phyloP scores from a whole-genome alignment of 2,888 invertebrate species.

The Eristalinus aeneus region DNA sequence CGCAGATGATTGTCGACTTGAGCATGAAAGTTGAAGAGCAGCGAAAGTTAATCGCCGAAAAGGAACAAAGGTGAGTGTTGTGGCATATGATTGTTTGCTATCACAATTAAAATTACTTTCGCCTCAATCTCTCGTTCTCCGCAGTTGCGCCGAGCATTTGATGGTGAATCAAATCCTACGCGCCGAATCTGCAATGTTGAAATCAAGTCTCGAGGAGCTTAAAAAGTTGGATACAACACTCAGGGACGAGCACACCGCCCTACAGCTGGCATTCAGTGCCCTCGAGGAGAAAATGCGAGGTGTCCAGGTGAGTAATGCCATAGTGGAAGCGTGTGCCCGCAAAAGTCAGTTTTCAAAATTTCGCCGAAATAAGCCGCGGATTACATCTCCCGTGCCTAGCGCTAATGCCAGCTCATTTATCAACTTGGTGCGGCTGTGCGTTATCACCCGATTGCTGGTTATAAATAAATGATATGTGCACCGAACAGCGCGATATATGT shows the following conservation, averaged over 20 bases:
- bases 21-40: slow-evolving; percentile 92
- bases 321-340: too few relatives aligned
- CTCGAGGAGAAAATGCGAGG: slow-evolving; percentile 94
- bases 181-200: slow-evolving; percentile 88
- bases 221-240: slow-evolving; percentile 93
- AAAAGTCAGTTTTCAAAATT: background rate
- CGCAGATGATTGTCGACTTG: slow-evolving; percentile 95
- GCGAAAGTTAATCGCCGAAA: slow-evolving; percentile 87
- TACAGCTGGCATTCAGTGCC: slow-evolving; percentile 94
- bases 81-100: background rate
- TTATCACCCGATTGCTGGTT: slow-evolving; percentile 57
- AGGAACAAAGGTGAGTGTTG: slow-evolving; percentile 85
- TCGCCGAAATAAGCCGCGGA: background rate
- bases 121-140: slow-evolving; percentile 68
- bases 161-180: slow-evolving; percentile 85
- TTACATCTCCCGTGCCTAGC: background rate
- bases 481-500: slow-evolving; percentile 18
- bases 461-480: slow-evolving; percentile 57
- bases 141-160: slow-evolving; percentile 86
- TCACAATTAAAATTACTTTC: background rate
- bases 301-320: slow-evolving; percentile 84
- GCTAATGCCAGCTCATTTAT: slow-evolving; percentile 46
- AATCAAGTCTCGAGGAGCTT: slow-evolving; percentile 87
- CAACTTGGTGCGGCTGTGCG: slow-evolving; percentile 41
- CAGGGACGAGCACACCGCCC: slow-evolving; percentile 96